Conservation (phyloP, 2,113 vertebrate species). For the Bubalus kerabau region DNA sequence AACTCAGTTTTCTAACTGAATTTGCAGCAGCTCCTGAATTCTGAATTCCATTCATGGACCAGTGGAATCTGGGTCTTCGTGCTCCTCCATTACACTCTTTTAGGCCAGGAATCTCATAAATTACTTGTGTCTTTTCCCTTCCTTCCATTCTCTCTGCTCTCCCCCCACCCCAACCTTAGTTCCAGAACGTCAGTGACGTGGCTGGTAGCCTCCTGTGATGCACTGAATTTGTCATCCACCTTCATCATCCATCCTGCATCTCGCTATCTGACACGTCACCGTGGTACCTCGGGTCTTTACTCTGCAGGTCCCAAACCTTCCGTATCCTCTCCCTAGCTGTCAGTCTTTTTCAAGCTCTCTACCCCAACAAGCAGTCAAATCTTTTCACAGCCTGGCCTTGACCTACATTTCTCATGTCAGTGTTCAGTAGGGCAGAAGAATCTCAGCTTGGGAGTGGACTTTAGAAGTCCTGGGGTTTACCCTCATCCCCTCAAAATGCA, state of each 20-base stretch:
- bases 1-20: background rate
- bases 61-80: background rate
- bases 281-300: background rate
- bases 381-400: background rate
- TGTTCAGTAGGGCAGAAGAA: background rate
- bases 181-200: background rate
- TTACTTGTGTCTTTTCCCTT: background rate
- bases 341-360: background rate
- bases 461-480: background rate
- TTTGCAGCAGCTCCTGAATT: background rate
- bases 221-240: no score
- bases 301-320: background rate
- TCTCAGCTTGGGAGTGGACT: background rate
- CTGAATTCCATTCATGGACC: rapidly evolving
- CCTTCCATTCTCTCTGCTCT: no score
- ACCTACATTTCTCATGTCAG: background rate
- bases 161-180: rapidly evolving
- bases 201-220: background rate
- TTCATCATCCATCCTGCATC: background rate
- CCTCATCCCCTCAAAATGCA: background rate
- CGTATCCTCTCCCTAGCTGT: rapidly evolving
- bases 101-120: background rate
- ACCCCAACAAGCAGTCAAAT: background rate
- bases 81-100: background rate
- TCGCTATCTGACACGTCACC: background rate